Evolutionary conservation across 2,797 vertebrate genomes (phyloP).

Genomic region (Agapornis canus): DNA sequence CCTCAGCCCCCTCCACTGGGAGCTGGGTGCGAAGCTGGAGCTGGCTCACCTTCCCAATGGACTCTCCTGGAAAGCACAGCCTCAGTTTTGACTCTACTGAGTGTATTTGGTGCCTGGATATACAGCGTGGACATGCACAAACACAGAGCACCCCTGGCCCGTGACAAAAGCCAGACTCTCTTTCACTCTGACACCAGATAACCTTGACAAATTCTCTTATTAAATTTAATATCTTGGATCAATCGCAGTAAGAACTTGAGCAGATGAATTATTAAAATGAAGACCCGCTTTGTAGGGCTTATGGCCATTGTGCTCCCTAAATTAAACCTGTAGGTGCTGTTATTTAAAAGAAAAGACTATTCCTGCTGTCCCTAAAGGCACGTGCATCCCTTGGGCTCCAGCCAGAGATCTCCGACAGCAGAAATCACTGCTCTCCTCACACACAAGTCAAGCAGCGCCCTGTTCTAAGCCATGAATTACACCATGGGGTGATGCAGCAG

Average conservation of each 20-base stretch:
- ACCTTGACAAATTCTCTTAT: slow-evolving; percentile 60
- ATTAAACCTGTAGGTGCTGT: slow-evolving; percentile 9
- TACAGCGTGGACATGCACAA: accelerated
- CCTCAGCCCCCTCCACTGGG: neutral
- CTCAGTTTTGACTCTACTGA: accelerated
- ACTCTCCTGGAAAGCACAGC: too few species aligned
- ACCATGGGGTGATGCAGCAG: neutral
- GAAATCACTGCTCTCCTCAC: neutral
- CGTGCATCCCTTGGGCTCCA: neutral
- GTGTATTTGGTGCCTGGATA: accelerated
- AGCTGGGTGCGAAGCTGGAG: neutral
- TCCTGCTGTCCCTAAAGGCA: neutral
- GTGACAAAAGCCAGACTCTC: neutral
- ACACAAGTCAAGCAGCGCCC: neutral
- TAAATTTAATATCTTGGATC: slow-evolving; percentile 63
- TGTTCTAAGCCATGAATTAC: neutral
- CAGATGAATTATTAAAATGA: slow-evolving; percentile 55
- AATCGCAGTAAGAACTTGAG: slow-evolving; percentile 47
- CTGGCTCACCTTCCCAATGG: neutral
- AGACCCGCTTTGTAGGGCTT: slow-evolving; percentile 2
- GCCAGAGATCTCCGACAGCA: neutral
- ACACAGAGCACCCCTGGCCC: accelerated
- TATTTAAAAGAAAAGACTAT: neutral
- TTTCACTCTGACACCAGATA: slow-evolving; percentile 30
- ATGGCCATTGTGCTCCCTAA: slow-evolving; percentile 12